Percentiles rank a stretch among this genome's conserved stretches.
phyloP scores from a whole-genome alignment of 2,888 invertebrate genomes.

The Axea sp. region DNA sequence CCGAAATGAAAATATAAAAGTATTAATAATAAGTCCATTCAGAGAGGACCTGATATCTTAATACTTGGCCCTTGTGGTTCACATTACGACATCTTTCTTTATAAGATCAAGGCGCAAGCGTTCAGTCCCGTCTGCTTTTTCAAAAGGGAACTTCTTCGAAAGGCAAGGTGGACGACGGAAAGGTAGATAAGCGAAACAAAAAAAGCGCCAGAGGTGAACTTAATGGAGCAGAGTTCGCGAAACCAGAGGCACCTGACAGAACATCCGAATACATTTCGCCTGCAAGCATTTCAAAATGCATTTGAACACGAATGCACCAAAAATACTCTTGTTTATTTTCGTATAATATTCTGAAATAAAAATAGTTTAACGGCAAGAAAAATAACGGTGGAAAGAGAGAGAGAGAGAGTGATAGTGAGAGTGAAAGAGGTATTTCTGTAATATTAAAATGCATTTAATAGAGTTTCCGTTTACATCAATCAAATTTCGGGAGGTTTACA shows the following conservation, averaged over 20 bases:
- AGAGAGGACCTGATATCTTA: conserved; percentile 73
- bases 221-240: conserved; percentile 66
- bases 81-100: conserved; percentile 72
- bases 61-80: conserved; percentile 73
- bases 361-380: too few relatives aligned
- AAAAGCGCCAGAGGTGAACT: conserved; percentile 65
- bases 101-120: conserved; percentile 49
- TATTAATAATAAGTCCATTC: conserved; percentile 70
- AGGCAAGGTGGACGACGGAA: conserved; percentile 61
- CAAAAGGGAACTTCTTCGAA: conserved; percentile 52
- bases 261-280: conserved; percentile 23
- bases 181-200: conserved; percentile 48
- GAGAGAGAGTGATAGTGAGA: too few relatives aligned
- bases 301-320: not conserved
- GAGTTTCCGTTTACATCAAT: too few relatives aligned
- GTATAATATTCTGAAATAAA: too few relatives aligned
- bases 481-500: too few relatives aligned
- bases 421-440: too few relatives aligned
- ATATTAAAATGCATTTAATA: too few relatives aligned
- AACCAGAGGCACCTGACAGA: conserved; percentile 74
- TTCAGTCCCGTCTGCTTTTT: conserved; percentile 62
- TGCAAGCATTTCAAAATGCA: not conserved
- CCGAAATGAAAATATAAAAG: conserved; percentile 62
- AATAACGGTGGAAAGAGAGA: too few relatives aligned
- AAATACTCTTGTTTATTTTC: too few relatives aligned